A percentile compares a stretch with the other conserved stretches of the same genome.
Conservation (phyloP, 2,888 invertebrate species). For the Eugnorisma glareosa region DNA sequence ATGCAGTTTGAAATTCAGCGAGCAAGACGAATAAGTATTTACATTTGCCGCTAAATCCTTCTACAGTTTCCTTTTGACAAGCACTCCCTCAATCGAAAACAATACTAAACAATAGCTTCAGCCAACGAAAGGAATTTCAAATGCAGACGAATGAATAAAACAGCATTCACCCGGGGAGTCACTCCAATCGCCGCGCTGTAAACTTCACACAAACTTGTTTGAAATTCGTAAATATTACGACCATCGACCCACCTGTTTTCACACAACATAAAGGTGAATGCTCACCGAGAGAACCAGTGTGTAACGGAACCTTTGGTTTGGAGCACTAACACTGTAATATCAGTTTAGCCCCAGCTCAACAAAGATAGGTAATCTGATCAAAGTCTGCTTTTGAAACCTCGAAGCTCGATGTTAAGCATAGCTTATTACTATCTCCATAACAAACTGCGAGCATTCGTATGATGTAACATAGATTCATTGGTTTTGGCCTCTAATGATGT, state of each 20-base stretch:
- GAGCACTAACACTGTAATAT: background rate
- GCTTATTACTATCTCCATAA: background rate
- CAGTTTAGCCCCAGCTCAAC: background rate
- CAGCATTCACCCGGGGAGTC: slow-evolving; percentile 46
- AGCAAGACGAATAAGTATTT: slow-evolving; percentile 12
- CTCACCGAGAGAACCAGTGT: background rate
- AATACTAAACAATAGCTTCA: slow-evolving; percentile 41
- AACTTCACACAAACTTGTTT: slow-evolving; percentile 75
- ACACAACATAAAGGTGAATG: background rate
- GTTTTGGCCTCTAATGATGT: background rate
- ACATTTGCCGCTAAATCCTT: background rate
- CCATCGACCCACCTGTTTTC: slow-evolving; percentile 64
- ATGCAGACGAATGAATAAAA: slow-evolving; percentile 62
- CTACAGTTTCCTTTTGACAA: background rate
- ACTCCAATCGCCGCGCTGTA: slow-evolving; percentile 34
- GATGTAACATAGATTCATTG: background rate
- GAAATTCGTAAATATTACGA: slow-evolving; percentile 71
- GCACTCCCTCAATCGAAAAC: slow-evolving; percentile 21
- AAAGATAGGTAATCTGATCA: background rate
- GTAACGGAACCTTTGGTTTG: background rate
- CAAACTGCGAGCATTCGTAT: background rate
- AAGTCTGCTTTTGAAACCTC: background rate
- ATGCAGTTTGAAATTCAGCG: background rate
- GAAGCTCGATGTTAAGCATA: background rate
- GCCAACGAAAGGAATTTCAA: slow-evolving; percentile 34